phyloP scores from a whole-genome alignment of 2,113 vertebrate species.

The Ctenomys sociabilis region DNA sequence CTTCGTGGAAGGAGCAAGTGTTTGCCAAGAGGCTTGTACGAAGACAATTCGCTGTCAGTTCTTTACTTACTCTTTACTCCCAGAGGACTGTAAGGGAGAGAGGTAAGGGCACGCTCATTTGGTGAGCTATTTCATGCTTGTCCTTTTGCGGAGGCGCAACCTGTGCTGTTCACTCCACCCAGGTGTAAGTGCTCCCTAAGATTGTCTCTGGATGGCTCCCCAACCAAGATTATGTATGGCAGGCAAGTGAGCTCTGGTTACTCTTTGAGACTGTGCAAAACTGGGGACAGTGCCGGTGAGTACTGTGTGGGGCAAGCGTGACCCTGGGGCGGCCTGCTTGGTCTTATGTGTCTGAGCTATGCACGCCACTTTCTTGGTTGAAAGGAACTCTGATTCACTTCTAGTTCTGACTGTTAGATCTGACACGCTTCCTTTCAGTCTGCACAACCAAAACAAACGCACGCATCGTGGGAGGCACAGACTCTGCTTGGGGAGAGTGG shows the following conservation, averaged over 20 bases:
- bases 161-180: neutral
- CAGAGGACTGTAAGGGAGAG: conserved; percentile 81
- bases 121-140: neutral
- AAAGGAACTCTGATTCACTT: neutral
- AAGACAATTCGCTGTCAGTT: conserved; percentile 86
- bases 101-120: conserved; percentile 78
- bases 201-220: conserved; percentile 85
- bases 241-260: conserved; percentile 84
- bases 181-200: conserved; percentile 85
- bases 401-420: neutral
- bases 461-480: conserved; percentile 84
- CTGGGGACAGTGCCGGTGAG: conserved; percentile 75
- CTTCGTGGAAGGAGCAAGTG: conserved; percentile 70
- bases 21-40: conserved; percentile 87
- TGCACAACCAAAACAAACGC: conserved; percentile 23
- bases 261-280: conserved; percentile 86
- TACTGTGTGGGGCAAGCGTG: neutral
- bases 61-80: conserved; percentile 84
- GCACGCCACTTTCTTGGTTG: neutral
- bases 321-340: too few relatives aligned
- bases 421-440: conserved; percentile 46
- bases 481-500: conserved; percentile 86
- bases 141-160: neutral
- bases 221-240: conserved; percentile 79
- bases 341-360: neutral